A percentile compares a stretch with the other conserved stretches of the same genome.
These are phyloP conservation scores for Corythaeola cristata DNA, from an alignment of 2,113 vertebrate species.

Conservation along the genomic window DNA sequence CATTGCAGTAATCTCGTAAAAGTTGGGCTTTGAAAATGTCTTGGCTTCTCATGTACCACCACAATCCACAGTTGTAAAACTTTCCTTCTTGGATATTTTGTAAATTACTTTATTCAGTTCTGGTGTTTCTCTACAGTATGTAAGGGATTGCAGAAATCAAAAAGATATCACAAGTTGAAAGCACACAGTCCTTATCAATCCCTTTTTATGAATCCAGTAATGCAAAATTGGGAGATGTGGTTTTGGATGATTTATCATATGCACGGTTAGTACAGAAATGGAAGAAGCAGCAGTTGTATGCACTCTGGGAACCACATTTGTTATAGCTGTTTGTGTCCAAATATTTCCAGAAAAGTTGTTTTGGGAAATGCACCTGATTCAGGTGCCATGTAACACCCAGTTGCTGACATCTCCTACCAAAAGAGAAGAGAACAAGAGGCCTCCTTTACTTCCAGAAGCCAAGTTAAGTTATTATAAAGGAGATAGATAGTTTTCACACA, in stretches of 20 bases:
- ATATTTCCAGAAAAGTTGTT: neutral
- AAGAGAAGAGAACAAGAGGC: neutral
- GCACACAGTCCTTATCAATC: neutral
- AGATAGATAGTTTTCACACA: neutral
- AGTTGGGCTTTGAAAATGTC: neutral
- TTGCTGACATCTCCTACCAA: neutral
- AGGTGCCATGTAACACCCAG: neutral
- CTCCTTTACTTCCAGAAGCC: neutral
- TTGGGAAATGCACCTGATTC: neutral
- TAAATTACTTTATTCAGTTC: neutral
- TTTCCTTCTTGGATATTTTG: neutral
- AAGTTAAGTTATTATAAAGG: neutral
- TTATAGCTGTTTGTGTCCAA: neutral
- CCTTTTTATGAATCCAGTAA: neutral
- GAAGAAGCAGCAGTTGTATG: neutral
- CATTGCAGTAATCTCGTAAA: neutral
- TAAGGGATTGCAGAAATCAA: neutral
- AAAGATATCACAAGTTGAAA: neutral
- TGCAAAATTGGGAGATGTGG: neutral
- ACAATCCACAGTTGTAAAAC: neutral
- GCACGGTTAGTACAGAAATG: neutral
- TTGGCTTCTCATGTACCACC: neutral
- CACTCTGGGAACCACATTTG: neutral
- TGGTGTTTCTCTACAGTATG: neutral
- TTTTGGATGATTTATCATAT: neutral